These are phyloP conservation scores for Sylvietta virens DNA, from an alignment of 2,113 vertebrate genomes.

Conservation along the genomic window DNA sequence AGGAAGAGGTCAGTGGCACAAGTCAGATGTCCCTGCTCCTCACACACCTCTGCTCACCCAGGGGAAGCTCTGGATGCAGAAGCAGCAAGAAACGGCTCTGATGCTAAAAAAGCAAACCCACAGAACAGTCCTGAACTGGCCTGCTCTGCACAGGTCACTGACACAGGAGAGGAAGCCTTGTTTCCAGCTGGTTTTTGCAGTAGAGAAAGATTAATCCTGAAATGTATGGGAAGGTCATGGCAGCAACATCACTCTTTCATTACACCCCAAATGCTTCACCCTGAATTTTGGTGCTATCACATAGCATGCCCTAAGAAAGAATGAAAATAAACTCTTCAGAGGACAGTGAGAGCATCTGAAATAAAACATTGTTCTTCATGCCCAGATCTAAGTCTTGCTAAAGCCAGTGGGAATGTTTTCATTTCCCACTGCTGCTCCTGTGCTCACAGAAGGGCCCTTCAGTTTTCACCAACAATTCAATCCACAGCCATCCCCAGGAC, in stretches of 20 bases:
- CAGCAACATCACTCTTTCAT: background rate
- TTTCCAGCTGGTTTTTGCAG: background rate
- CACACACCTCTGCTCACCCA: background rate
- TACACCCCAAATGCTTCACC: background rate
- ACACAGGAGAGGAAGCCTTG: background rate
- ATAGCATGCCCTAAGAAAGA: background rate
- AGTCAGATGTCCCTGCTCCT: background rate
- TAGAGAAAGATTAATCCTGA: background rate
- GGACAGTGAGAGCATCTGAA: background rate
- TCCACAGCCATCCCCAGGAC: background rate
- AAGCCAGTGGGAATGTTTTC: background rate
- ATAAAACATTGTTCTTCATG: background rate
- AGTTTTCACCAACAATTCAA: background rate
- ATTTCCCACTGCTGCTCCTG: background rate
- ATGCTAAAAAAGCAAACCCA: background rate
- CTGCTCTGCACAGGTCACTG: background rate
- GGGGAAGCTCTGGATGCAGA: background rate
- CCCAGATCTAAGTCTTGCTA: background rate
- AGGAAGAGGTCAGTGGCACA: background rate
- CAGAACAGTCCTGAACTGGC: background rate
- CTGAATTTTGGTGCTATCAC: background rate
- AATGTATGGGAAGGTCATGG: background rate
- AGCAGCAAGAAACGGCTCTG: background rate
- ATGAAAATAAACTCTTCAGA: background rate
- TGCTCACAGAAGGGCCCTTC: background rate